phyloP scores from a whole-genome alignment of 2,888 invertebrate genomes.

The Ennomos fuscantarius region DNA sequence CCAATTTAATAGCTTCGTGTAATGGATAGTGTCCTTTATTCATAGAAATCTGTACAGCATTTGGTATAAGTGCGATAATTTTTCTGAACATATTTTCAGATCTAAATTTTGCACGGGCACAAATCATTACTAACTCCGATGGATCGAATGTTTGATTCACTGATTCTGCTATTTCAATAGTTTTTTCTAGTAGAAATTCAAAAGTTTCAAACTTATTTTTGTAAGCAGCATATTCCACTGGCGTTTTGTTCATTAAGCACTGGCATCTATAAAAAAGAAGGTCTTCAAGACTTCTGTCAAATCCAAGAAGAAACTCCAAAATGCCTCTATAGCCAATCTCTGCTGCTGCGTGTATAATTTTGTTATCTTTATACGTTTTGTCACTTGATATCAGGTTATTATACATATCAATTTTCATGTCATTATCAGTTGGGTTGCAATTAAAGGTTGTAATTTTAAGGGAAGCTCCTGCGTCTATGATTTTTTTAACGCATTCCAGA shows the following conservation, averaged over 20 bases:
- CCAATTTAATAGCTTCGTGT: conserved; percentile 8
- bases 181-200: conserved; percentile 37
- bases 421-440: neutral
- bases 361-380: neutral
- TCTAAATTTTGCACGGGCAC: neutral
- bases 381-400: neutral
- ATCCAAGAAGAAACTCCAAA: conserved; percentile 73
- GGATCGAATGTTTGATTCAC: conserved; percentile 1
- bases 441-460: conserved; percentile 5
- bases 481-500: conserved; percentile 59
- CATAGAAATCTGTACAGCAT: conserved; percentile 1
- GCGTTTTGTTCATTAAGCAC: conserved; percentile 11
- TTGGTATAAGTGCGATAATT: conserved; percentile 8
- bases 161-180: conserved; percentile 38
- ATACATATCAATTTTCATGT: neutral
- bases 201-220: conserved; percentile 38
- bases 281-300: conserved; percentile 49
- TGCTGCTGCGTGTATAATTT: conserved; percentile 38
- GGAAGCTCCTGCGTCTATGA: conserved; percentile 70
- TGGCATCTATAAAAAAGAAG: conserved; percentile 16
- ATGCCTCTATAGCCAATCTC: conserved; percentile 75
- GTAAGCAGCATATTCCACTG: conserved; percentile 35
- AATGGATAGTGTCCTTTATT: conserved; percentile 8
- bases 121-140: conserved; percentile 5
- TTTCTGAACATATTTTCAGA: conserved; percentile 3